phyloP scores from a whole-genome alignment of 1,140 invertebrate genomes.

The Drosophila funebris region DNA sequence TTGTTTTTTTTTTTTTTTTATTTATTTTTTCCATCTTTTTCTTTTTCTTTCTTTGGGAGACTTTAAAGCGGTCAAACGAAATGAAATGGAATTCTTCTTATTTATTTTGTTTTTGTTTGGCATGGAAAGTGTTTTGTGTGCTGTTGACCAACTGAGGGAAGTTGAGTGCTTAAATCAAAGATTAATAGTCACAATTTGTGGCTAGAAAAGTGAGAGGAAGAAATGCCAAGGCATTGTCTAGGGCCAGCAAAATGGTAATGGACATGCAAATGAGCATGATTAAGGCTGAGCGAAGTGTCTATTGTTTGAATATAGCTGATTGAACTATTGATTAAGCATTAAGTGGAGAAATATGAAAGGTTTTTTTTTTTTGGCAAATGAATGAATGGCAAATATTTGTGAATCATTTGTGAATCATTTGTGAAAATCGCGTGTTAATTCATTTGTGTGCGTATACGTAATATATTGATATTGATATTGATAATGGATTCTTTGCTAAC shows the following conservation, averaged over 20 bases:
- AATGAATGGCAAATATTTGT: constrained; percentile 2
- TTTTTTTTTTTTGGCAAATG: background rate
- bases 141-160: constrained; percentile 19
- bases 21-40: constrained; percentile 17
- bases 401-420: too few species aligned
- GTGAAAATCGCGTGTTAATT: background rate
- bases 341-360: constrained; percentile 6
- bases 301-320: background rate
- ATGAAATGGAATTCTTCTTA: constrained; percentile 69
- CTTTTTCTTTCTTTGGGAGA: constrained; percentile 37
- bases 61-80: constrained; percentile 65
- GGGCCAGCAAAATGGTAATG: background rate
- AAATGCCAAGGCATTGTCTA: constrained; percentile 7
- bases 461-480: too few species aligned
- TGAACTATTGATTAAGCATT: background rate
- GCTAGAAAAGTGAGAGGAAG: constrained; percentile 45
- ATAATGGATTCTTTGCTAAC: too few species aligned
- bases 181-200: constrained; percentile 34
- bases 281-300: background rate
- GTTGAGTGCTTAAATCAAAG: constrained; percentile 29
- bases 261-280: constrained; percentile 23
- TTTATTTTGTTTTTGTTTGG: constrained; percentile 21
- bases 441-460: background rate
- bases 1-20: background rate
- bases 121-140: constrained; percentile 42